Evolutionary conservation across 2,113 vertebrate genomes (phyloP), one percentile per base, ranked within the genome.

Genomic region (Macquaria australasica): DNA sequence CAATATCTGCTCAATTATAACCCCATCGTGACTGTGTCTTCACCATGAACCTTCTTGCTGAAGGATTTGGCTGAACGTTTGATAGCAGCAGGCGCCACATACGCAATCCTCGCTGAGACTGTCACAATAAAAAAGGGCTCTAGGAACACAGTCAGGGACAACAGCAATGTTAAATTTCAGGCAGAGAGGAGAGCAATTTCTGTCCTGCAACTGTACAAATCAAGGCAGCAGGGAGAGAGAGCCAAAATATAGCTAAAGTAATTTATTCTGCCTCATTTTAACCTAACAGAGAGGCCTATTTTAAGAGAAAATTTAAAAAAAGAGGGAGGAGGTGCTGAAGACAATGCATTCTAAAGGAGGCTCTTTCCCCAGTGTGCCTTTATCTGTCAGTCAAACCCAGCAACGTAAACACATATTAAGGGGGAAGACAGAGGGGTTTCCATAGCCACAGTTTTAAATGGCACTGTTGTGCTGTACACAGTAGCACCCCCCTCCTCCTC

Each of bases 321-420:
- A 16, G 59, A 71, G 67, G 83, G 87, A 85, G 87, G 88, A 83
- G 92, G 85, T 79, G 82, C 77, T 75, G 84, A 67, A 92, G 88
- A 92, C 89, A 93, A 89, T 93, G 88, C 84, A 87, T 92, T 92
- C 91, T 88, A 91, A 91, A 90, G 84, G 83, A 91, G 84, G 73
- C 87, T 85, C 86, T 91, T 80, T 87, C 88, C 91, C 91, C 86
- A 85, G 82, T 77, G 87, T 60, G 86, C 80, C 88, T 92, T 89
- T 90, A 92, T 93, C 91, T 93, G 91, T 92, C 91, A 87, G 73
- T 94, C 91, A 93, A 87, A 82, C 78, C 77, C 59, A 41, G 81
- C 83, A 93, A 92, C 76, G 70, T 92, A 93, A 92, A 92, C 91
- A 92, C 89, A 85, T 81, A 91, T 86, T 88, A 89, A 78, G 72